Percentiles rank a stretch among this genome's conserved stretches.
phyloP scores from a whole-genome alignment of 2,888 invertebrate species.

The Ochropacha duplaris region DNA sequence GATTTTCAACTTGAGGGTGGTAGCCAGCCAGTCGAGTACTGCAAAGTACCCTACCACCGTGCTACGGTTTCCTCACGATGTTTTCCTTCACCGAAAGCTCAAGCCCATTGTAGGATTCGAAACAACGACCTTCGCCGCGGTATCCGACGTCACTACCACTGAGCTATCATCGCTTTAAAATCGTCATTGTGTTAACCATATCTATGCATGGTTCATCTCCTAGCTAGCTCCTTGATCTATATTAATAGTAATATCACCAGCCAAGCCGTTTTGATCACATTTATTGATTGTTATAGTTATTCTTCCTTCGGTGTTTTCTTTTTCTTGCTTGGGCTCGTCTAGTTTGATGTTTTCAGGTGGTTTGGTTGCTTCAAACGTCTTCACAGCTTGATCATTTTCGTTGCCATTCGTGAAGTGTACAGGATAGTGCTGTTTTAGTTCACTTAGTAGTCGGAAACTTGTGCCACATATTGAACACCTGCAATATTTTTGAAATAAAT shows the following conservation, averaged over 20 bases:
- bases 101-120: too few relatives aligned
- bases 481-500: conserved; percentile 11
- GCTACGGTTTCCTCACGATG: too few relatives aligned
- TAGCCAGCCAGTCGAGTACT: too few relatives aligned
- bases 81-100: too few relatives aligned
- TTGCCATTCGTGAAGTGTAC: conserved; percentile 58
- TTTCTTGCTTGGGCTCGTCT: conserved; percentile 7
- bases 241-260: conserved; percentile 65
- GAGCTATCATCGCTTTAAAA: too few relatives aligned
- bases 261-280: conserved; percentile 50
- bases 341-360: conserved; percentile 3
- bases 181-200: too few relatives aligned
- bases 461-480: conserved; percentile 71
- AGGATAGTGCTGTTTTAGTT: conserved; percentile 73
- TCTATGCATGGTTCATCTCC: not conserved
- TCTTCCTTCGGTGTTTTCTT: conserved; percentile 27
- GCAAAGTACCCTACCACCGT: too few relatives aligned
- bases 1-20: too few relatives aligned
- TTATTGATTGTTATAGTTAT: conserved; percentile 62
- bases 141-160: too few relatives aligned
- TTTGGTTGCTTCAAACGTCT: conserved; percentile 5
- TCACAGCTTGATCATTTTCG: conserved; percentile 16
- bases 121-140: too few relatives aligned
- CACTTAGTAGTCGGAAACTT: conserved; percentile 66
- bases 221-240: conserved; percentile 46